phyloP scores from a whole-genome alignment of 2,113 vertebrate species.

The Nibea albiflora region DNA sequence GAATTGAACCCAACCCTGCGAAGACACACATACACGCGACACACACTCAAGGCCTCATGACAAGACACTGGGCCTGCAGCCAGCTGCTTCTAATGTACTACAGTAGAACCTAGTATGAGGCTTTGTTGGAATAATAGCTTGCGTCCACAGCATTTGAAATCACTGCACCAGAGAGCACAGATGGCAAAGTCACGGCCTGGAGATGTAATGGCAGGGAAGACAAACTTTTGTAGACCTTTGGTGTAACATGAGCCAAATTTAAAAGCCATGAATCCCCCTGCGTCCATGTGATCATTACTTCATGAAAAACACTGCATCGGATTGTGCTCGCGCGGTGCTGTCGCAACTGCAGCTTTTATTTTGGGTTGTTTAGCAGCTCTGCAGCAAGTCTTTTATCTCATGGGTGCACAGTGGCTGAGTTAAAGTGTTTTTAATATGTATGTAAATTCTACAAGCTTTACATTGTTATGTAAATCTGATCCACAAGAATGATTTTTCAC shows the following conservation, averaged over 20 bases:
- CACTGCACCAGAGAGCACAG: constrained; percentile 48
- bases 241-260: constrained; percentile 33
- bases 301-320: neutral
- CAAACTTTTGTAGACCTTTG: constrained; percentile 16
- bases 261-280: neutral
- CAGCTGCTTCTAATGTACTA: constrained; percentile 62
- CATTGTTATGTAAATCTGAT: neutral
- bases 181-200: constrained; percentile 25
- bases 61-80: constrained; percentile 51
- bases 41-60: constrained; percentile 56
- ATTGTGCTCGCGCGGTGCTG: neutral
- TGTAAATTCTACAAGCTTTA: neutral
- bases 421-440: neutral
- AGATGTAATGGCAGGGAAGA: constrained; percentile 37
- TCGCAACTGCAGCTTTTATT: constrained; percentile 10
- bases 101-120: constrained; percentile 43
- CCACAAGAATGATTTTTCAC: neutral
- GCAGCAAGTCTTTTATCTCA: constrained; percentile 11
- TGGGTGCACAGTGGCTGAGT: neutral
- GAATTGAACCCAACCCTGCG: constrained; percentile 63
- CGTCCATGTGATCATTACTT: constrained; percentile 8
- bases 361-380: neutral
- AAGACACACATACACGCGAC: constrained; percentile 36
- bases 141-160: constrained; percentile 54
- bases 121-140: constrained; percentile 61